Percentiles rank a stretch among this genome's conserved stretches.
phyloP scores from a whole-genome alignment of 2,888 invertebrate genomes.

The Coelopa pilipes region DNA sequence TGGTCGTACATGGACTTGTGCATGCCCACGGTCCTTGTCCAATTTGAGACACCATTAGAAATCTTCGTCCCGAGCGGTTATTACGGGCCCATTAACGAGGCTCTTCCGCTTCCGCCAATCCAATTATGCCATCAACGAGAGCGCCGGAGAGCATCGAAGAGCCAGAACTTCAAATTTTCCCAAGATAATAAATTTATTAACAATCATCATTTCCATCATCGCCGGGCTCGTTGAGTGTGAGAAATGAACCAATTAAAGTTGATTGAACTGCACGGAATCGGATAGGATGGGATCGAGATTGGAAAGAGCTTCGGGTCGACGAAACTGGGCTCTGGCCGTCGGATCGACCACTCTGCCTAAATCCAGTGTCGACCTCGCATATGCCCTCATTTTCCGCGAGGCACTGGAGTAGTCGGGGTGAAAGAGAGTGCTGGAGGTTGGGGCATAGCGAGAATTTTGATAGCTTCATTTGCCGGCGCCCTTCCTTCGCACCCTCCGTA shows the following conservation, averaged over 20 bases:
- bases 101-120: conserved; percentile 37
- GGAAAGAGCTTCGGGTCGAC: no score
- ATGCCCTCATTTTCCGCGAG: conserved; percentile 25
- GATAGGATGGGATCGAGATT: not conserved
- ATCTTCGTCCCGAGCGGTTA: no score
- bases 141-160: no score
- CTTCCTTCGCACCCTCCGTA: no score
- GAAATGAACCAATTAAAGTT: conserved; percentile 63
- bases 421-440: no score
- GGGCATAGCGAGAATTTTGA: not conserved
- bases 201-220: conserved; percentile 43
- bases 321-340: no score
- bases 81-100: conserved; percentile 33
- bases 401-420: conserved; percentile 7
- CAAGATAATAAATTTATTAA: conserved; percentile 63
- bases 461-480: conserved; percentile 1
- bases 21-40: no score
- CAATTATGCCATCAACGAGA: not conserved
- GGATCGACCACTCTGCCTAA: no score
- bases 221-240: conserved; percentile 39
- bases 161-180: conserved; percentile 47
- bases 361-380: no score
- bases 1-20: no score
- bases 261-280: conserved; percentile 57
- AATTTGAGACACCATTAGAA: no score